Conservation (phyloP, 2,113 vertebrate species). For the Larimichthys polyactis region DNA sequence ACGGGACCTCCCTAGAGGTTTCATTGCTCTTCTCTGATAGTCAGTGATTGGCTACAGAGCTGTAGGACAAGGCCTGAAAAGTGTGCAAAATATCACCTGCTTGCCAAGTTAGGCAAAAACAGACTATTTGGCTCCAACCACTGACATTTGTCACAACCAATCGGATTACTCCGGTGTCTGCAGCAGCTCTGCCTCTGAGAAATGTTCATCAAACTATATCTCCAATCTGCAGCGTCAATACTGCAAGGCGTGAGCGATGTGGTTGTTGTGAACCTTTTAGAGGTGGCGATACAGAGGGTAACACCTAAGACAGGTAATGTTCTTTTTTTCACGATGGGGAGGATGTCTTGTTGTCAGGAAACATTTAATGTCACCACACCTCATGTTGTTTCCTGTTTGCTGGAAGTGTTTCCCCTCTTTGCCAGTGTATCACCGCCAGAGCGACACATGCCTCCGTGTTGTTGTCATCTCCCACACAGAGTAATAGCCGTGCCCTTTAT, state of each 20-base stretch:
- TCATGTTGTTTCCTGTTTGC: constrained; percentile 47
- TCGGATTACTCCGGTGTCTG: neutral
- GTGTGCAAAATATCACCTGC: neutral
- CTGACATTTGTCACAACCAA: neutral
- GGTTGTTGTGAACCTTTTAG: neutral
- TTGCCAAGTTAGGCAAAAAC: neutral
- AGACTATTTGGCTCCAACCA: neutral
- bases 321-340: neutral
- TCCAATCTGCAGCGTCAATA: neutral
- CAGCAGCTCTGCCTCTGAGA: constrained; percentile 1
- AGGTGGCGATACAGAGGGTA: neutral
- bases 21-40: neutral
- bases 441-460: constrained; percentile 64
- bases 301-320: neutral
- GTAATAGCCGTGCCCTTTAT: constrained; percentile 59
- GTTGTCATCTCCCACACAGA: constrained; percentile 67
- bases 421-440: constrained; percentile 13
- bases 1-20: too few relatives aligned
- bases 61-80: too few relatives aligned
- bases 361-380: constrained; percentile 23
- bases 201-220: neutral
- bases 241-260: neutral
- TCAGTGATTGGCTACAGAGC: neutral
- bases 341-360: constrained; percentile 7
- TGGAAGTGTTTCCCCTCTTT: constrained; percentile 5